These are phyloP conservation scores for Excalfactoria chinensis DNA, from an alignment of 2,113 vertebrate species.

Conservation along the genomic window DNA sequence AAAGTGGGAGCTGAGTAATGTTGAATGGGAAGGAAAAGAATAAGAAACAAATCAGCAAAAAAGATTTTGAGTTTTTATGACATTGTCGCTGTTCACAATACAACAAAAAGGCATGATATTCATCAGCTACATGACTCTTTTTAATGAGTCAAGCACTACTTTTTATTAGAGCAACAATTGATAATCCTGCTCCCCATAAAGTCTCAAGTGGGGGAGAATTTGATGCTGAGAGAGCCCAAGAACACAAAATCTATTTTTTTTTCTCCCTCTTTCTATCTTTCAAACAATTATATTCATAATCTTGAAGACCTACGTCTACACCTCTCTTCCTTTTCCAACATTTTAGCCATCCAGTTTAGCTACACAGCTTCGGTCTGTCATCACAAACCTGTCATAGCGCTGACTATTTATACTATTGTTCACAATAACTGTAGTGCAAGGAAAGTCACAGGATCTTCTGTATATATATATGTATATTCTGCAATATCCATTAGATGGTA, in stretches of 20 bases:
- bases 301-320: background rate
- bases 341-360: background rate
- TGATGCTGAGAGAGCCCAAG: background rate
- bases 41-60: slow-evolving; percentile 4
- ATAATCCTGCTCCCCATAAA: background rate
- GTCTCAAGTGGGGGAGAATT: background rate
- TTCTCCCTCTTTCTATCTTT: background rate
- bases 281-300: background rate
- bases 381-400: background rate
- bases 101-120: background rate
- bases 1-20: slow-evolving; percentile 88
- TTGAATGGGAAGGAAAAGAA: slow-evolving; percentile 19
- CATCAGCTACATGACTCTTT: background rate
- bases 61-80: background rate
- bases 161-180: background rate
- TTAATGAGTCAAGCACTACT: background rate
- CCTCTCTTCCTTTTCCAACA: background rate
- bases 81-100: background rate
- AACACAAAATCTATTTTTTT: background rate
- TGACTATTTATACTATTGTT: background rate
- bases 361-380: background rate
- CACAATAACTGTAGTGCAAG: background rate
- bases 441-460: background rate
- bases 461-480: background rate
- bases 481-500: background rate